Evolutionary conservation across 2,888 invertebrate genomes (phyloP).

Genomic region (Pristionchus exspectatus): DNA sequence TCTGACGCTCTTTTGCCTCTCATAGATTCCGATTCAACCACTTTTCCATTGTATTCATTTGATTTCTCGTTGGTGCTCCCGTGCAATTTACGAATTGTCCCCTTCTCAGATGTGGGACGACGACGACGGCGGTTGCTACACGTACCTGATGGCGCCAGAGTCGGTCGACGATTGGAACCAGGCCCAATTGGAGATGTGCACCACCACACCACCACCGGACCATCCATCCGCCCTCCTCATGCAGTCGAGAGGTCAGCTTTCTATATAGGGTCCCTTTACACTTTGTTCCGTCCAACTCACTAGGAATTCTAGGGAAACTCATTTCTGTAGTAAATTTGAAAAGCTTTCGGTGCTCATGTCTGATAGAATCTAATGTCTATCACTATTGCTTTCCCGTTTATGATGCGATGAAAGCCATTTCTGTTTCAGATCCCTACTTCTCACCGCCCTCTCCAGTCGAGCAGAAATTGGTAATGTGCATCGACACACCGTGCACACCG

Average conservation of each 20-base stretch:
- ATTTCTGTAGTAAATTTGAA: neutral
- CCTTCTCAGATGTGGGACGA: neutral
- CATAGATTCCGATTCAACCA: neutral
- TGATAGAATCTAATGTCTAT: neutral
- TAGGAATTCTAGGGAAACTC: too few relatives aligned
- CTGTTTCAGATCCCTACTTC: neutral
- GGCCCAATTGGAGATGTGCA: neutral
- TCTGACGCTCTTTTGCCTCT: neutral
- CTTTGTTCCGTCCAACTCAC: too few relatives aligned
- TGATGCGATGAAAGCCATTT: too few relatives aligned
- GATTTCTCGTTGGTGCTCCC: neutral
- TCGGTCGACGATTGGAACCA: neutral
- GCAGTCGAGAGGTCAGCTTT: neutral
- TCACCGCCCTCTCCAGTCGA: neutral
- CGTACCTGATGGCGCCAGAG: neutral
- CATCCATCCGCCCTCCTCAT: neutral
- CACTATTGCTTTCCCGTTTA: neutral
- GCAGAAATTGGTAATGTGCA: neutral
- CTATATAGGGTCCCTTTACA: too few relatives aligned
- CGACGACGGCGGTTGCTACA: neutral
- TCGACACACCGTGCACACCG: neutral
- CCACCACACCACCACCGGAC: neutral
- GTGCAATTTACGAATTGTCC: neutral
- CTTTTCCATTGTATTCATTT: neutral
- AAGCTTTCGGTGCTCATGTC: neutral